Conservation (phyloP, 2,888 invertebrate species). For the Nysson spinosus region DNA sequence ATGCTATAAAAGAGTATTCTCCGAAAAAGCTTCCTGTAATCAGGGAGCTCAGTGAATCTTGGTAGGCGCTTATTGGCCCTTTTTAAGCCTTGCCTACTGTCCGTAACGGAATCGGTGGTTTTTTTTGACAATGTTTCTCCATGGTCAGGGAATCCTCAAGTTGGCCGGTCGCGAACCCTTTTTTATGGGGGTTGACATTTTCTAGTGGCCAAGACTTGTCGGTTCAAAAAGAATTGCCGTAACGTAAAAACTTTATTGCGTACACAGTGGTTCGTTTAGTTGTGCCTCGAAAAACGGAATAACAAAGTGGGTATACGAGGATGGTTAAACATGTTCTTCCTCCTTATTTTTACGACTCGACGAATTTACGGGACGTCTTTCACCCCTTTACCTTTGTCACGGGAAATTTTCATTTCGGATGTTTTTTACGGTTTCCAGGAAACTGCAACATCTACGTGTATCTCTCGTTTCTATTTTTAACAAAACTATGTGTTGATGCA, state of each 20-base stretch:
- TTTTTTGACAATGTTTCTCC: conserved; percentile 48
- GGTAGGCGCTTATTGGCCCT: background rate
- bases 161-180: conserved; percentile 28
- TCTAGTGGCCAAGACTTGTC: conserved; percentile 9
- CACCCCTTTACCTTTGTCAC: conserved; percentile 2
- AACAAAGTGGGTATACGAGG: conserved; percentile 8
- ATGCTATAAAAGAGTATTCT: conserved; percentile 21
- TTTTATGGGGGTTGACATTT: conserved; percentile 51
- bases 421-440: background rate
- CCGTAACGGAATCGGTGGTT: conserved; percentile 67
- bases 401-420: background rate
- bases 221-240: conserved; percentile 38
- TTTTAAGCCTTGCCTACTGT: conserved; percentile 69
- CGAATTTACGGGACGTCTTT: conserved; percentile 18
- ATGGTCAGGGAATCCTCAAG: background rate
- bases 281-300: background rate
- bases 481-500: background rate
- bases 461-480: background rate
- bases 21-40: background rate
- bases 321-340: background rate
- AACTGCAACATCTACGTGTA: too few relatives aligned
- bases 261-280: background rate
- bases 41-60: background rate
- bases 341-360: background rate
- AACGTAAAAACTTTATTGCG: conserved; percentile 47